A percentile compares a stretch with the other conserved stretches of the same genome.
Conservation (phyloP, 1,140 invertebrate species). For the Subanguina moxae region DNA sequence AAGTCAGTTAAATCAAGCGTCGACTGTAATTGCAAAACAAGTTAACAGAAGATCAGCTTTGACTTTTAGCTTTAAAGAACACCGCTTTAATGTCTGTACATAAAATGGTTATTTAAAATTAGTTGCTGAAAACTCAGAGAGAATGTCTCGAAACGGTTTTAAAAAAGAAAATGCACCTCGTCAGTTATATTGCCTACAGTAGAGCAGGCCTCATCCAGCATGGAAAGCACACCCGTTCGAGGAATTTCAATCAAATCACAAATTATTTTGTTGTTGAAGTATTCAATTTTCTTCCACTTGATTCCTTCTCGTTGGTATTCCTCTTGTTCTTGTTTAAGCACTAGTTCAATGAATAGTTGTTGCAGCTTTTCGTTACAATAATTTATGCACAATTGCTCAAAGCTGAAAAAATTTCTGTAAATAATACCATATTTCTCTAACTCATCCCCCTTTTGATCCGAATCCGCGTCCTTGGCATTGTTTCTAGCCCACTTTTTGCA, state of each 20-base stretch:
- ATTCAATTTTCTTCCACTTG: constrained; percentile 71
- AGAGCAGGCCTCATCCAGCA: constrained; percentile 73
- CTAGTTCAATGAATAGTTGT: constrained; percentile 74
- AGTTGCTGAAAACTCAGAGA: no score
- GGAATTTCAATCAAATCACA: constrained; percentile 79
- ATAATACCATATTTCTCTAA: constrained; percentile 69
- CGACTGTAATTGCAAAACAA: no score
- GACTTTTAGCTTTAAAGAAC: no score
- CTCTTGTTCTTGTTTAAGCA: constrained; percentile 72
- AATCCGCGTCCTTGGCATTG: no score
- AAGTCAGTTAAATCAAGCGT: no score
- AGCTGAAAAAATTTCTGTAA: background rate
- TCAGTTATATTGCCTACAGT: constrained; percentile 46
- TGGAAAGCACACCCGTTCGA: constrained; percentile 65
- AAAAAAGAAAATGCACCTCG: constrained; percentile 59
- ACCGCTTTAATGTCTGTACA: no score
- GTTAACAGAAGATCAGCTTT: no score
- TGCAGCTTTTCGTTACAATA: constrained; percentile 82
- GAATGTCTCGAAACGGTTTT: no score
- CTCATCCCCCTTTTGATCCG: no score
- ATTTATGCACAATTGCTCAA: constrained; percentile 71
- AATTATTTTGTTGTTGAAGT: constrained; percentile 73
- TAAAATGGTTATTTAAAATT: no score
- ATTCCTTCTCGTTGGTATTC: constrained; percentile 72
- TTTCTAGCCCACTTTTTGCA: background rate